Evolutionary conservation across 37 sponge, comb jelly and placozoan genomes (phyloP), one percentile per base, ranked within the genome.

Genomic region (Cladorhizidae sp.): DNA sequence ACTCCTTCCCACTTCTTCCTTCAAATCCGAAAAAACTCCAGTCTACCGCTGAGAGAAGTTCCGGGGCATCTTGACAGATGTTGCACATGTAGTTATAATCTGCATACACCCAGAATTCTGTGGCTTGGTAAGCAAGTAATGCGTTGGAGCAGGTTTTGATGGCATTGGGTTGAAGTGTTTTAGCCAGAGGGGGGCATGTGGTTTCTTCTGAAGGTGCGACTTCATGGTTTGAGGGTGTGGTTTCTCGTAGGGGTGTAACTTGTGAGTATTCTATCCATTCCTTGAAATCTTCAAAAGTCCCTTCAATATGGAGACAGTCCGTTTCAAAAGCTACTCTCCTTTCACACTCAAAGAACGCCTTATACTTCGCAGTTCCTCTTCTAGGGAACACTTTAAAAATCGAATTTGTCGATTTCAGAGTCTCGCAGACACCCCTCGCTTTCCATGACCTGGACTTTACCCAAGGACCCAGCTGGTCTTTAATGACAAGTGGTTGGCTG

Each of bases 31-130:
- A 85, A 74, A 81, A 39, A 25, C 80, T 63, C 97, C 97, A 97
- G 71, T 91, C 90, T 0, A 93, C 69, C 12, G 78, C 56, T 11
- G 74, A 42, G 14, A 81, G 9, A 0, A 82, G 57, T 15, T 82
- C 79, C 20, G 92, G 89, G 8, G 25, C 21, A 15, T 74, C 92
- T 0, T 26, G 52, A 68, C 78, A 88, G 35, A 91, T 38, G n/a
- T 91, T 64, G n/a, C 51, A 58, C 89, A 95, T 88, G 77, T 95
- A 88, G 57, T 95, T 88, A 67, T 95, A 95, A 78, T 91, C 95
- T 0, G 89, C 92, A 86, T 95, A 95, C 28, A 86, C 70, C 92
- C 95, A 95, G 43, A 83, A 88, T 0, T 84, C 51, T 15, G 70
- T 42, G 5, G 67, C 52, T 6, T 75, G 68, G 57, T 68, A 73